phyloP scores from a whole-genome alignment of 2,113 vertebrate genomes.

The Periophthalmodon schlosseri region DNA sequence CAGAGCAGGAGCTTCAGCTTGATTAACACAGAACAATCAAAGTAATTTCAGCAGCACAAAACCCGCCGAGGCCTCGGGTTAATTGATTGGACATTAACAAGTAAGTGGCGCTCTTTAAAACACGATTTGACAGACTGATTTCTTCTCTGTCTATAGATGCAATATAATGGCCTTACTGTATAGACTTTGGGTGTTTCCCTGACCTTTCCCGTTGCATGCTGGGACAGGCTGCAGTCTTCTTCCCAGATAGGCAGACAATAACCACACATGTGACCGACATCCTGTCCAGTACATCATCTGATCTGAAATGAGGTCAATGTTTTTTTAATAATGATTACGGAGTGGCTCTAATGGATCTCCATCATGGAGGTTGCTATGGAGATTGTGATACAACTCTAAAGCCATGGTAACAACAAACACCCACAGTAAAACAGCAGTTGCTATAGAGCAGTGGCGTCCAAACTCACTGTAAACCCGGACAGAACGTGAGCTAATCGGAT shows the following conservation, averaged over 20 bases:
- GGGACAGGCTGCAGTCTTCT: background rate
- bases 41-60: background rate
- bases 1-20: background rate
- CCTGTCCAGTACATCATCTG: background rate
- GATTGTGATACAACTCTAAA: constrained; percentile 39
- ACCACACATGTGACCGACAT: background rate
- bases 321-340: constrained; percentile 7
- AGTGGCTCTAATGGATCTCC: constrained; percentile 14
- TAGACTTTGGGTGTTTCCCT: background rate
- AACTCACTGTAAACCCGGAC: background rate
- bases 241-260: background rate
- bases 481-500: no score
- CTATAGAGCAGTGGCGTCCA: background rate
- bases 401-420: constrained; percentile 32
- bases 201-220: constrained; percentile 6
- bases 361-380: constrained; percentile 43
- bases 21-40: background rate
- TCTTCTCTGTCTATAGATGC: background rate
- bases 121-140: background rate
- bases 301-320: background rate
- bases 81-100: background rate
- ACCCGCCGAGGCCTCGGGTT: background rate
- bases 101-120: constrained; percentile 4
- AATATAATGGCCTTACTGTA: background rate
- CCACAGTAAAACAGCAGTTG: constrained; percentile 20